Percentiles rank a stretch among this genome's conserved stretches.
These are phyloP conservation scores for Dasyprocta punctata DNA, from an alignment of 2,113 vertebrate genomes.

Conservation along the genomic window DNA sequence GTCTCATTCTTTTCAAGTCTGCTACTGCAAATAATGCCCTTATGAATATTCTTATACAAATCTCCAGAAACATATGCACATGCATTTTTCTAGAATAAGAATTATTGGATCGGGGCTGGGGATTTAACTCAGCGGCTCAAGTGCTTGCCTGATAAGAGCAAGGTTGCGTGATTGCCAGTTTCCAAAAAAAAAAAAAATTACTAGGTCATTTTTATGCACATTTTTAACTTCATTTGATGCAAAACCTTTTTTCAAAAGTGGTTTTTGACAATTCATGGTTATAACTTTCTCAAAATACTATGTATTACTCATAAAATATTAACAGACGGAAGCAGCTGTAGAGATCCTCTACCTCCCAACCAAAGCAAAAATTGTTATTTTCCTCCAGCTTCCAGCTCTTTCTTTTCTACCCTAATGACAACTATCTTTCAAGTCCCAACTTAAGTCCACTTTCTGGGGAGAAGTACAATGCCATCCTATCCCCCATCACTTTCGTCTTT, in stretches of 20 bases:
- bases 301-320: conserved; percentile 11
- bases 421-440: not conserved
- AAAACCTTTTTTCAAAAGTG: conserved; percentile 4
- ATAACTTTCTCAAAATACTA: not conserved
- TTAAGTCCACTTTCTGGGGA: not conserved
- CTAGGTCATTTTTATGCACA: not conserved
- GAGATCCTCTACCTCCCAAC: not conserved
- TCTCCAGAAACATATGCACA: not conserved
- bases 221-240: not conserved
- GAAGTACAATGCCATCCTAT: not conserved
- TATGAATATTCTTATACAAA: not conserved
- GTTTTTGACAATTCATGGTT: not conserved
- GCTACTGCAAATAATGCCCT: not conserved
- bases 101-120: not conserved
- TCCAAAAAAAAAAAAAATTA: not conserved
- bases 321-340: not conserved
- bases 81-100: not conserved
- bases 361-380: not conserved
- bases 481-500: not conserved
- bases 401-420: not conserved
- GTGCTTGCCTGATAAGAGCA: too few species aligned
- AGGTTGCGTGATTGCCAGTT: too few species aligned
- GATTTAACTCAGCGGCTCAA: too few species aligned
- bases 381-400: not conserved
- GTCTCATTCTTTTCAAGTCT: not conserved